Base-by-base conservation (phyloP, 1,140 invertebrate species). In the Lasioglossum albipes region DNA sequence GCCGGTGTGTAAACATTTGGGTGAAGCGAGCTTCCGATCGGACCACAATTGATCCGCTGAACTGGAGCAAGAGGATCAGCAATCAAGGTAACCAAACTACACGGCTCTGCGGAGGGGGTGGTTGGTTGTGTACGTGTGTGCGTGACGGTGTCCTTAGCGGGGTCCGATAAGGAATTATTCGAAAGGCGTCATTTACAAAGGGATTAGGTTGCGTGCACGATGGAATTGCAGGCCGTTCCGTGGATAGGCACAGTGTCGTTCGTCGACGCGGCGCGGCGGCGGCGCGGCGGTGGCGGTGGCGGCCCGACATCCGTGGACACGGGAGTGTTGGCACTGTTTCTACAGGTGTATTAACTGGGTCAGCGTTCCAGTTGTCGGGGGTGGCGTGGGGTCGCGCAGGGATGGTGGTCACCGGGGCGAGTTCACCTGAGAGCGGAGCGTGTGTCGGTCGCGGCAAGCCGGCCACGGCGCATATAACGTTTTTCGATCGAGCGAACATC, bases 271-370 rank as follows among this genome's bases (percentile, higher is more conserved):
- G 45, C 45, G 45, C 45, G 45, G 45, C 45, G 45, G 42, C 42
- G 42, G 27, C n/a, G n/a, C n/a, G 45, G 45, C 45, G 45, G 45
- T 12, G 45, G 42, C 42, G 42, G 27, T 27, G 27, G 27, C 9
- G 84, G 74, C 66, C 49, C 76, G 72, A 79, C 70, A 84, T 84
- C 72, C 49, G 72, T 27, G 66, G 62, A 42, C 59, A 64, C 66
- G 75, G 68, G 75, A 73, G 75, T 83, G 80, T 82, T 79, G 76
- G 80, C 83, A 79, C 67, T 72, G 84, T 83, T 84, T 86, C 85
- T 86, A 86, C 85, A 87, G 85, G 81, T 87, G 74, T 86, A 83
- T 74, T 86, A 86, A 85, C 85, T 86, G 67, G 87, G 87, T 88
- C 87, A 79, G 87, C 84, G 87, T 86, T 83, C 87, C 74, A 88